phyloP scores from a whole-genome alignment of 2,113 vertebrate genomes.

The Eclectus roratus region DNA sequence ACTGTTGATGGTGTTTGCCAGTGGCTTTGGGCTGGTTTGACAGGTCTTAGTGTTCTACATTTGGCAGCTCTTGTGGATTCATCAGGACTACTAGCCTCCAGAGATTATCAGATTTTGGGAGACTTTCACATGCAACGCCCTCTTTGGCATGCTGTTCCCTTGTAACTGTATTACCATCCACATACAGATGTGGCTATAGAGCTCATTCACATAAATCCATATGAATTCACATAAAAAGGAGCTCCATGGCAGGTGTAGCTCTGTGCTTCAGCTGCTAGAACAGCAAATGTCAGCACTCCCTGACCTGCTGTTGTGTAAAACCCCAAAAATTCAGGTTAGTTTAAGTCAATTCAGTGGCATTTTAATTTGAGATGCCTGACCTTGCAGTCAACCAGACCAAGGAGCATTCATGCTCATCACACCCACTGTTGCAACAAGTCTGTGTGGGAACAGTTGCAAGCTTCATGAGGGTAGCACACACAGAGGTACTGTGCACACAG shows the following conservation, averaged over 20 bases:
- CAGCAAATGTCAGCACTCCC: neutral
- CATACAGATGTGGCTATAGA: neutral
- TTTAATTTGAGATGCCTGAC: neutral
- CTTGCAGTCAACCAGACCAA: neutral
- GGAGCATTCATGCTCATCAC: neutral
- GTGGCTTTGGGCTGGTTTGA: neutral
- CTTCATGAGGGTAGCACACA: neutral
- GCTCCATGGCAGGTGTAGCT: neutral
- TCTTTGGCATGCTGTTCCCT: neutral
- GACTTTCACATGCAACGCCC: neutral
- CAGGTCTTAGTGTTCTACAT: neutral
- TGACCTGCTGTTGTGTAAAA: neutral
- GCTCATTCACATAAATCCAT: neutral
- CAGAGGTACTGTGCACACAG: neutral
- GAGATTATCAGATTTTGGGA: neutral
- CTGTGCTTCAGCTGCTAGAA: neutral
- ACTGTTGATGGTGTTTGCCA: neutral
- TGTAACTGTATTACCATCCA: neutral
- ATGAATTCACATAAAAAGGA: neutral
- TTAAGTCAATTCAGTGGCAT: neutral
- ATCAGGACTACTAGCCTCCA: neutral
- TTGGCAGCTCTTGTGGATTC: neutral
- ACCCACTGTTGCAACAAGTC: neutral
- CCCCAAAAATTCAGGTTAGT: neutral
- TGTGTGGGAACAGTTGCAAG: neutral